Conservation (phyloP, 2,797 vertebrate genomes). For the Paramormyrops hopkinsi region DNA sequence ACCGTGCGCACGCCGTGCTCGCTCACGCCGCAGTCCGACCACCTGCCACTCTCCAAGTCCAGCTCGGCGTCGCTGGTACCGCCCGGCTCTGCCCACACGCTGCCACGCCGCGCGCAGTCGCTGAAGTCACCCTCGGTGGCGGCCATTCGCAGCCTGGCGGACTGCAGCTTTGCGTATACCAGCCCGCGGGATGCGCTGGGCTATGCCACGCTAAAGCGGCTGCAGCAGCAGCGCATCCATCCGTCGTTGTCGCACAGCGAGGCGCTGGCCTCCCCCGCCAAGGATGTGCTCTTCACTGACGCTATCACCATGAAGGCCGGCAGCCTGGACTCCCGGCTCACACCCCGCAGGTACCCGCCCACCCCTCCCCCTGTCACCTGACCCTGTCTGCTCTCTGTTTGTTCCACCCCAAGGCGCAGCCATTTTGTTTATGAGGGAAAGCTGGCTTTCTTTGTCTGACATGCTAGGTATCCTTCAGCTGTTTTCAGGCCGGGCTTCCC, state of each 20-base stretch:
- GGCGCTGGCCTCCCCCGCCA: constrained; percentile 90
- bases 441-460: not conserved
- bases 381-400: not conserved
- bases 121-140: constrained; percentile 89
- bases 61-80: constrained; percentile 83
- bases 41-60: constrained; percentile 82
- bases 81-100: constrained; percentile 89
- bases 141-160: constrained; percentile 88
- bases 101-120: constrained; percentile 91
- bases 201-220: constrained; percentile 87
- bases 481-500: not conserved
- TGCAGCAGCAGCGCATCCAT: constrained; percentile 96
- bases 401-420: not conserved
- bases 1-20: constrained; percentile 81
- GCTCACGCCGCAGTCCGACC: constrained; percentile 74
- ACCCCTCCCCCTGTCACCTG: not conserved
- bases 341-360: constrained; percentile 78
- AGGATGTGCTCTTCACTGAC: constrained; percentile 94
- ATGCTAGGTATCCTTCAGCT: not conserved
- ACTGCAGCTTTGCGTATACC: constrained; percentile 92
- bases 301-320: constrained; percentile 98
- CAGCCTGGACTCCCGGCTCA: constrained; percentile 90
- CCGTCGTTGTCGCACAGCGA: constrained; percentile 92
- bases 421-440: not conserved
- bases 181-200: constrained; percentile 91